Conservation (phyloP, 2,113 vertebrate genomes). For the Antechinus stuartii region DNA sequence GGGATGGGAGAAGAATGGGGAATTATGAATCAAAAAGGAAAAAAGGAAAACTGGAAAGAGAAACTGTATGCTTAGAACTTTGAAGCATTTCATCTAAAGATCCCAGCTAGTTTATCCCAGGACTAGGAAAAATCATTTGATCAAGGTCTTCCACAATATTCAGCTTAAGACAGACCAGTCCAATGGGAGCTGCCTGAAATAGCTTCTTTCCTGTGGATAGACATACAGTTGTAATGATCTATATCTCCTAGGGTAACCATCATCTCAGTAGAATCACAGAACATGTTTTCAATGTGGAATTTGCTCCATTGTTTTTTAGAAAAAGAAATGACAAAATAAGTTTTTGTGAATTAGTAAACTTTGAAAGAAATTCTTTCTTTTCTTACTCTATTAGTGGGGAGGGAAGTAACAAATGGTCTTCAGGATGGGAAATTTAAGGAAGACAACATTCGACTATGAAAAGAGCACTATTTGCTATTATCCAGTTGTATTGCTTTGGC, state of each 20-base stretch:
- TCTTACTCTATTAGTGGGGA: not conserved
- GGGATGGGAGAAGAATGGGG: not conserved
- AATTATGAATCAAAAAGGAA: not conserved
- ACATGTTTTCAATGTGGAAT: slow-evolving; percentile 24
- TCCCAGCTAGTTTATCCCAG: no score
- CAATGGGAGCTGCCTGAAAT: no score
- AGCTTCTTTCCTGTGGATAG: no score
- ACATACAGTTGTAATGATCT: no score
- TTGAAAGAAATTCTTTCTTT: not conserved
- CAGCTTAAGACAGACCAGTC: no score
- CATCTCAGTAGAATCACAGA: not conserved
- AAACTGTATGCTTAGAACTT: not conserved
- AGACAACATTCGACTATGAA: not conserved
- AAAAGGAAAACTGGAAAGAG: not conserved
- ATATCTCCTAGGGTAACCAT: no score
- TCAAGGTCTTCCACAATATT: no score
- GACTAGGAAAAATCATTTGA: no score
- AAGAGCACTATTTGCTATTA: not conserved
- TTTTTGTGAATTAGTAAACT: slow-evolving; percentile 24
- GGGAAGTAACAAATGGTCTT: not conserved
- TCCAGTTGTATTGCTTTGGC: not conserved
- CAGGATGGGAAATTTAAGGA: not conserved
- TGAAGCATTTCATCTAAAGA: not conserved
- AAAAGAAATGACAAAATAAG: not conserved
- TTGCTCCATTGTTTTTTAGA: not conserved